phyloP scores from a whole-genome alignment of 2,888 invertebrate species.

The Acanthosoma haemorrhoidale region DNA sequence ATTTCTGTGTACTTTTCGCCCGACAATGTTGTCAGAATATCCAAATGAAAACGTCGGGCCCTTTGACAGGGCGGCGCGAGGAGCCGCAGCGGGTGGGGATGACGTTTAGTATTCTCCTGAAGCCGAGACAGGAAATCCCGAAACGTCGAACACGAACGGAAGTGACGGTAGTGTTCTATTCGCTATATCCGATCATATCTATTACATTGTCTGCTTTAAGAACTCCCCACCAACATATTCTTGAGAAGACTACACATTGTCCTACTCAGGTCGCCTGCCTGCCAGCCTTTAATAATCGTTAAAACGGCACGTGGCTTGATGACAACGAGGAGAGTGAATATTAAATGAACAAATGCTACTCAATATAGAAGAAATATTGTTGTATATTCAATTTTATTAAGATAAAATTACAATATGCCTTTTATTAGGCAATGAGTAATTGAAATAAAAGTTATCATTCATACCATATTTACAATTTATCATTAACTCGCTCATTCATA shows the following conservation, averaged over 20 bases:
- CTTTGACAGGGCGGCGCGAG: background rate
- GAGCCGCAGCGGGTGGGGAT: background rate
- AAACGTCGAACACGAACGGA: constrained; percentile 16
- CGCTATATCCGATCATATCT: background rate
- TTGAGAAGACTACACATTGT: background rate
- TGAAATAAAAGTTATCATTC: too few relatives aligned
- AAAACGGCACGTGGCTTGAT: background rate
- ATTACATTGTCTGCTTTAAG: constrained; percentile 6
- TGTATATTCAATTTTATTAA: too few relatives aligned
- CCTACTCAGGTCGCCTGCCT: background rate
- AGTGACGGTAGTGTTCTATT: background rate
- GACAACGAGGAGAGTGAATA: background rate
- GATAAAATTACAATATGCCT: too few relatives aligned
- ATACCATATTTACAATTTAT: too few relatives aligned
- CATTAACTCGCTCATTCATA: too few relatives aligned
- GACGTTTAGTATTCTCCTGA: constrained; percentile 15
- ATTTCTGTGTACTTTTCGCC: constrained; percentile 7
- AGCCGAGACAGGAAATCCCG: constrained; percentile 16
- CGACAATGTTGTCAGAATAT: background rate
- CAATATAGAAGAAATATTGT: too few relatives aligned
- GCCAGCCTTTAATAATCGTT: constrained; percentile 10
- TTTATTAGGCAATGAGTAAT: too few relatives aligned
- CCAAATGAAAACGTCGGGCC: background rate
- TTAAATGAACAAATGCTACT: too few relatives aligned
- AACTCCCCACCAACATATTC: background rate